phyloP scores from a whole-genome alignment of 2,888 invertebrate genomes.

The Augiades crinisus region DNA sequence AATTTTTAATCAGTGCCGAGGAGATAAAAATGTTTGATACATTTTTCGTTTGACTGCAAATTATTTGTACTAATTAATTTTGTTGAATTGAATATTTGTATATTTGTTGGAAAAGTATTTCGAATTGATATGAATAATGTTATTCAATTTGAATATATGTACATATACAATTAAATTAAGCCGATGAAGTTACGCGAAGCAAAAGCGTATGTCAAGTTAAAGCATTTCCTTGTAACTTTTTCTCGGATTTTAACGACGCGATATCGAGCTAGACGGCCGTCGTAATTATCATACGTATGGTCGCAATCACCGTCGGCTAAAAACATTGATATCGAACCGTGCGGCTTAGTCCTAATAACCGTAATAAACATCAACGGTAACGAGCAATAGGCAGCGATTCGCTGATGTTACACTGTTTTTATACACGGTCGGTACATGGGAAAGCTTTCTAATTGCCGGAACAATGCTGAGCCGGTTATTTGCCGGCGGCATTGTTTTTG shows the following conservation, averaged over 20 bases:
- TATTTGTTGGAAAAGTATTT: too few relatives aligned
- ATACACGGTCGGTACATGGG: constrained; percentile 80
- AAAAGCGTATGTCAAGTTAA: not conserved
- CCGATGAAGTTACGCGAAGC: not conserved
- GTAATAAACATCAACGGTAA: constrained; percentile 80
- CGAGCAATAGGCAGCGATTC: constrained; percentile 80
- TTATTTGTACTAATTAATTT: too few relatives aligned
- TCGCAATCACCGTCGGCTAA: constrained; percentile 57
- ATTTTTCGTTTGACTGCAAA: too few relatives aligned
- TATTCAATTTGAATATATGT: too few relatives aligned
- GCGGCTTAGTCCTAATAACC: constrained; percentile 78
- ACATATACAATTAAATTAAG: too few relatives aligned
- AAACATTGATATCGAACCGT: constrained; percentile 70
- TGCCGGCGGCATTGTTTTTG: constrained; percentile 81
- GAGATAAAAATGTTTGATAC: not conserved
- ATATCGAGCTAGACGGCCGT: constrained; percentile 35
- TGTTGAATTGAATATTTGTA: too few relatives aligned
- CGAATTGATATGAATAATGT: too few relatives aligned
- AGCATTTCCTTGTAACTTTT: constrained; percentile 14
- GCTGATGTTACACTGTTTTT: constrained; percentile 81
- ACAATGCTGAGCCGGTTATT: constrained; percentile 81
- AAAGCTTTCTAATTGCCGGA: constrained; percentile 82
- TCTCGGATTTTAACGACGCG: constrained; percentile 44
- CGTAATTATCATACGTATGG: constrained; percentile 32
- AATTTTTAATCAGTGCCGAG: not conserved